Percentiles rank a stretch among this genome's conserved stretches.
phyloP scores from a whole-genome alignment of 2,888 invertebrate genomes.

The Lochmaea capreae region DNA sequence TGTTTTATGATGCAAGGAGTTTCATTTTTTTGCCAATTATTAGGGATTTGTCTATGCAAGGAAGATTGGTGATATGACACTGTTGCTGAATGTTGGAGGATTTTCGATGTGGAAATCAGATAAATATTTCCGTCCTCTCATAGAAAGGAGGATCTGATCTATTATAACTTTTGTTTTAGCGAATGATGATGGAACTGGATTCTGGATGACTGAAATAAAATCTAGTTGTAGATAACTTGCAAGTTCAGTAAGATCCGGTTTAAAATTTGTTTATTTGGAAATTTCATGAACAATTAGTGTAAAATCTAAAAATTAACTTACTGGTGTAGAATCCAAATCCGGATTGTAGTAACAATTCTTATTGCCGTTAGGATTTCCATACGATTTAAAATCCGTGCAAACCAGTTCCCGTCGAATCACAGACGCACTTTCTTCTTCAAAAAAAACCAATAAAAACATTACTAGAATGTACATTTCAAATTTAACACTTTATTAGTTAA shows the following conservation, averaged over 20 bases:
- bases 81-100: no score
- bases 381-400: conserved; percentile 28
- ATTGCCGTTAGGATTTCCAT: conserved; percentile 1
- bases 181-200: no score
- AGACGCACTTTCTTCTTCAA: background rate
- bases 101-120: no score
- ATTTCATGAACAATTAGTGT: background rate
- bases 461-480: background rate
- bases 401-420: conserved; percentile 5
- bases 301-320: conserved; percentile 11
- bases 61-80: no score
- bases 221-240: no score
- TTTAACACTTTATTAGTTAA: background rate
- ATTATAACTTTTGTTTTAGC: no score
- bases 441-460: background rate
- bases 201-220: no score
- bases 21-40: no score
- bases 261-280: background rate
- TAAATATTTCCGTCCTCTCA: no score
- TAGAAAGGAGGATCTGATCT: no score
- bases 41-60: no score
- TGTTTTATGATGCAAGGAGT: no score
- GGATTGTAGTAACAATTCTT: conserved; percentile 30
- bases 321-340: conserved; percentile 34
- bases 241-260: background rate